phyloP scores from a whole-genome alignment of 2,797 vertebrate species.

The Otolemur crassicaudatus region DNA sequence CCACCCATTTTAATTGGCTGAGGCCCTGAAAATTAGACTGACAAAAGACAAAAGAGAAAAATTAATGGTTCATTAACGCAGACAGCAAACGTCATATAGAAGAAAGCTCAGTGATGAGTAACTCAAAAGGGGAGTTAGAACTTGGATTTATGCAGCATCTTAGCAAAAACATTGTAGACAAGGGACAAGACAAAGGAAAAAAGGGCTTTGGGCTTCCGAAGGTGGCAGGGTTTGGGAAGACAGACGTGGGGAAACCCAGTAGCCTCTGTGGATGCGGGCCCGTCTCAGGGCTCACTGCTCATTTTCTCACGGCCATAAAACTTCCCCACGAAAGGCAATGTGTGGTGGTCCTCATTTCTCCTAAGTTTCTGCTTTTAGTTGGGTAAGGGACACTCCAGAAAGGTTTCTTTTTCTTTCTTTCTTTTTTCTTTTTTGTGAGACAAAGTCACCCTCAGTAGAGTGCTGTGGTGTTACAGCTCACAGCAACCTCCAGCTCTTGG shows the following conservation, averaged over 20 bases:
- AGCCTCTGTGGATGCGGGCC: neutral
- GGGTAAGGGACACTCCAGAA: neutral
- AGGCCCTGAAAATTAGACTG: neutral
- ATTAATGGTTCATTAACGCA: neutral
- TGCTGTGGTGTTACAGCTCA: too few relatives aligned
- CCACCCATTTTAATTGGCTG: neutral
- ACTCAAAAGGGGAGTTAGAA: neutral
- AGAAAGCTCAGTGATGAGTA: neutral
- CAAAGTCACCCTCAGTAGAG: too few relatives aligned
- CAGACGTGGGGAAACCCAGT: neutral
- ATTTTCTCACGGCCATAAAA: neutral
- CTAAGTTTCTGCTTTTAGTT: neutral
- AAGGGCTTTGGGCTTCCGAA: neutral
- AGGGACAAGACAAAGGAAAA: neutral
- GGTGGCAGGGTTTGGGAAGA: neutral
- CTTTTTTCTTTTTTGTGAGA: too few relatives aligned
- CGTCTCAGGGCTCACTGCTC: neutral
- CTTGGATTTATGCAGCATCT: neutral
- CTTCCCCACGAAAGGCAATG: neutral
- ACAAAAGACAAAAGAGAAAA: neutral
- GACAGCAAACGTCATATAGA: neutral
- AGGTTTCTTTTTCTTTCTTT: neutral
- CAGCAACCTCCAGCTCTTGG: too few relatives aligned
- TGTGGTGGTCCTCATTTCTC: neutral
- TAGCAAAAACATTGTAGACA: neutral